Conservation (phyloP, 2,797 vertebrate species). For the Leucoraja ocellata region DNA sequence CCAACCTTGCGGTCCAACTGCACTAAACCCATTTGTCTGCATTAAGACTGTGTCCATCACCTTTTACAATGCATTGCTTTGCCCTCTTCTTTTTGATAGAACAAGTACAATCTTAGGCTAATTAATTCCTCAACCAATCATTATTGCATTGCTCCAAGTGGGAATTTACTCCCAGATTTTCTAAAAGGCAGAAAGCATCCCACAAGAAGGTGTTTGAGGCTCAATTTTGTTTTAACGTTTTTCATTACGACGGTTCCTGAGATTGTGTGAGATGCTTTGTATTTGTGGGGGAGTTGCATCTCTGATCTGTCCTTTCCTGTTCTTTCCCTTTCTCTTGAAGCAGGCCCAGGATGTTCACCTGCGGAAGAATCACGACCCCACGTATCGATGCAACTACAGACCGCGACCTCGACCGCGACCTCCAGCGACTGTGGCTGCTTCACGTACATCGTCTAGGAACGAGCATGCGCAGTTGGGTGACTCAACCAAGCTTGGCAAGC, state of each 20-base stretch:
- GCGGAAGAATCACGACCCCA: constrained; percentile 62
- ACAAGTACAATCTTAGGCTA: not conserved
- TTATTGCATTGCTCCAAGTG: not conserved
- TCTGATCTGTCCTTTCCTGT: not conserved
- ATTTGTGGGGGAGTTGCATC: not conserved
- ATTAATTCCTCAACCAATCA: not conserved
- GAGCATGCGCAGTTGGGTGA: constrained; percentile 47
- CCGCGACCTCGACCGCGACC: constrained; percentile 52
- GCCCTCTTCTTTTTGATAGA: not conserved
- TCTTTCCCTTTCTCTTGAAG: not conserved
- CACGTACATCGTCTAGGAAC: constrained; percentile 43
- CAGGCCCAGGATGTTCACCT: constrained; percentile 64
- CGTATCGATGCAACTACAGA: constrained; percentile 43
- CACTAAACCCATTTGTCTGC: too few species aligned
- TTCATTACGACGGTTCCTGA: not conserved
- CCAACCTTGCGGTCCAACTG: too few species aligned
- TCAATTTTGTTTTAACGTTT: not conserved
- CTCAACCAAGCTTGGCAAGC: constrained; percentile 54
- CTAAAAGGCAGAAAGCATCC: too few species aligned
- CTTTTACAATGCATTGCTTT: too few species aligned
- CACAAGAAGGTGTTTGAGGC: not conserved
- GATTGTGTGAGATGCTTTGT: not conserved
- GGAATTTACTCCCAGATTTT: not conserved
- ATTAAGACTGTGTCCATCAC: too few species aligned
- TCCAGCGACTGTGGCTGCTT: not conserved